Evolutionary conservation across 2,113 vertebrate species (phyloP).

Genomic region (Garra rufa): DNA sequence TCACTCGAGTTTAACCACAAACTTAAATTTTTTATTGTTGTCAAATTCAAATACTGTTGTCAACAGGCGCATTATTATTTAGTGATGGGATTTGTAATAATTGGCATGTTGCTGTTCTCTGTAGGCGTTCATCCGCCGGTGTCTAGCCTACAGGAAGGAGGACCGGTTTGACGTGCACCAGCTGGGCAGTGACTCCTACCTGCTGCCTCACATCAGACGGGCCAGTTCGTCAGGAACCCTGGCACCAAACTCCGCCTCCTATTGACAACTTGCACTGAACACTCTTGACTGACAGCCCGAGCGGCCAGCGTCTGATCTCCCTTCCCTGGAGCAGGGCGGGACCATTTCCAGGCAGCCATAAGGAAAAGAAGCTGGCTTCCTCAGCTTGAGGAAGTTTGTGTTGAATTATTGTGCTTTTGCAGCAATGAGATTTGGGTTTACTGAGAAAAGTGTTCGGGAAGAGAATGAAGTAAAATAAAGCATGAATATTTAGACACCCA

Average conservation of each 20-base stretch:
- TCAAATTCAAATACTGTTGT: too few species aligned
- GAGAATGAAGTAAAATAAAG: constrained; percentile 32
- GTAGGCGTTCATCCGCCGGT: constrained; percentile 96
- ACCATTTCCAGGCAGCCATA: constrained; percentile 31
- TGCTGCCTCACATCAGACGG: constrained; percentile 97
- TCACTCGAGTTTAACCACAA: too few species aligned
- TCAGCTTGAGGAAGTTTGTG: constrained; percentile 9
- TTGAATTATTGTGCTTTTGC: background rate
- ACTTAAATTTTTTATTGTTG: too few species aligned
- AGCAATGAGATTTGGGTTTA: constrained; percentile 27
- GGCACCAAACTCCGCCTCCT: constrained; percentile 86
- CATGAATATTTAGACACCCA: constrained; percentile 15
- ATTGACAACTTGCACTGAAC: constrained; percentile 79
- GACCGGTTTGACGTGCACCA: constrained; percentile 96
- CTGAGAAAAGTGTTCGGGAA: background rate
- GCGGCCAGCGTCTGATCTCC: constrained; percentile 69
- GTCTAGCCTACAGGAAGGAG: constrained; percentile 97
- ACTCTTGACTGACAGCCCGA: constrained; percentile 67
- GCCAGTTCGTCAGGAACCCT: constrained; percentile 98
- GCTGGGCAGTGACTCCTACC: constrained; percentile 93
- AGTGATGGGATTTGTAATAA: background rate
- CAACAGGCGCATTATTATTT: too few species aligned
- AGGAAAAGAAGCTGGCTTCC: constrained; percentile 21
- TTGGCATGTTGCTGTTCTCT: constrained; percentile 30
- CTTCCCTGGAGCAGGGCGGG: constrained; percentile 66